These are phyloP conservation scores for Hippoglossus stenolepis DNA, from an alignment of 2,113 vertebrate species.

Conservation along the genomic window DNA sequence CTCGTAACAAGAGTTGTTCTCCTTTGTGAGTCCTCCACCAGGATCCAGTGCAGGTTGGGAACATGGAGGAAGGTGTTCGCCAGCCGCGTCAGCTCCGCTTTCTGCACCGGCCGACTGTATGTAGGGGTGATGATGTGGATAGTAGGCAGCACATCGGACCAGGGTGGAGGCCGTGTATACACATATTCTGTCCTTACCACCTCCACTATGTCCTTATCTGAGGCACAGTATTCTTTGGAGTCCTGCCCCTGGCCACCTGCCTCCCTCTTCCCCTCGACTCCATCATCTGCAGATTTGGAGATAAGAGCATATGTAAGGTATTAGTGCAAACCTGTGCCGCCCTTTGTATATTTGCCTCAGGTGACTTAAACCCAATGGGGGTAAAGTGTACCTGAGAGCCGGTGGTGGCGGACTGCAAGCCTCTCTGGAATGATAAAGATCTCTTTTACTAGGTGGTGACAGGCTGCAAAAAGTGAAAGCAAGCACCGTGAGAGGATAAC, in stretches of 20 bases:
- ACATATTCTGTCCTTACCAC: slow-evolving; percentile 99
- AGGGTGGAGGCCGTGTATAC: slow-evolving; percentile 94
- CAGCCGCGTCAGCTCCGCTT: slow-evolving; percentile 95
- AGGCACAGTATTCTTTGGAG: slow-evolving; percentile 96
- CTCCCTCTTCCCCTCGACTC: slow-evolving; percentile 87
- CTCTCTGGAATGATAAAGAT: slow-evolving; percentile 89
- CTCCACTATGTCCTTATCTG: slow-evolving; percentile 97
- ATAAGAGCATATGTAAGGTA: slow-evolving; percentile 77
- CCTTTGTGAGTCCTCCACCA: slow-evolving; percentile 95
- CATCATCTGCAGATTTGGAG: slow-evolving; percentile 89
- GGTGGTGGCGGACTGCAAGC: slow-evolving; percentile 83
- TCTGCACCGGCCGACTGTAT: slow-evolving; percentile 96
- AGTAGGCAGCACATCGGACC: slow-evolving; percentile 96
- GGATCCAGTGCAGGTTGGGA: slow-evolving; percentile 98
- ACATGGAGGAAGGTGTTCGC: slow-evolving; percentile 97
- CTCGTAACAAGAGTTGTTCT: slow-evolving; percentile 90
- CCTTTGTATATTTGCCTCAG: slow-evolving; percentile 77
- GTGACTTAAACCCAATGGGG: slow-evolving; percentile 78
- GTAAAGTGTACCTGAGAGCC: slow-evolving; percentile 82
- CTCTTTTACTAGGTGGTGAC: slow-evolving; percentile 89
- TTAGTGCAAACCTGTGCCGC: slow-evolving; percentile 77
- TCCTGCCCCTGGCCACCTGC: slow-evolving; percentile 84
- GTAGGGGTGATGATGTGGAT: slow-evolving; percentile 98
- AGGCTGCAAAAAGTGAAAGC: slow-evolving; percentile 87
- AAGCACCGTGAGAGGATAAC: slow-evolving; percentile 82